Percentiles rank a stretch among this genome's conserved stretches.
phyloP scores from a whole-genome alignment of 2,888 invertebrate genomes.

The Watsonalla cultraria region DNA sequence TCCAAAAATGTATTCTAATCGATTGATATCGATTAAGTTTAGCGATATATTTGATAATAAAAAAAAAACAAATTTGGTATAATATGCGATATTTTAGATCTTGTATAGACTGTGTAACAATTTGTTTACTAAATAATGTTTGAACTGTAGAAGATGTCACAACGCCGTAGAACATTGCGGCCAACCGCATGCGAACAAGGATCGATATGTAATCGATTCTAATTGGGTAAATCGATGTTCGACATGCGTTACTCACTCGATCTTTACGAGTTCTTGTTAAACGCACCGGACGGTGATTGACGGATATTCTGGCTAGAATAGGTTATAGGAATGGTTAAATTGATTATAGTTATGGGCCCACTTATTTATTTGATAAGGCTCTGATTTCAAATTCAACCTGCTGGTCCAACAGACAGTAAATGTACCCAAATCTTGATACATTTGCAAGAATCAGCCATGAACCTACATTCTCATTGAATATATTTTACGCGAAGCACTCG shows the following conservation, averaged over 20 bases:
- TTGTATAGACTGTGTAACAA: slow-evolving; percentile 20
- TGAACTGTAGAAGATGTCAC: slow-evolving; percentile 54
- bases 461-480: too few species aligned
- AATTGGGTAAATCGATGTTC: slow-evolving; percentile 60
- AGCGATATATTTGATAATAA: too few species aligned
- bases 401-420: too few species aligned
- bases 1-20: too few species aligned
- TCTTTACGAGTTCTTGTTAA: slow-evolving; percentile 49
- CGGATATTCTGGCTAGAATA: slow-evolving; percentile 31
- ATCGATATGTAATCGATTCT: slow-evolving; percentile 48
- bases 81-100: too few species aligned
- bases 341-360: not conserved
- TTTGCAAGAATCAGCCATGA: too few species aligned
- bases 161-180: slow-evolving; percentile 31
- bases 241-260: slow-evolving; percentile 46
- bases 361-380: not conserved
- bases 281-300: slow-evolving; percentile 36
- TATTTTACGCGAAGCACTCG: too few species aligned
- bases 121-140: slow-evolving; percentile 20
- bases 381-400: slow-evolving; percentile 4
- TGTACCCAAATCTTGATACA: too few species aligned
- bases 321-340: slow-evolving; percentile 25
- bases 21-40: too few species aligned
- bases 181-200: slow-evolving; percentile 26
- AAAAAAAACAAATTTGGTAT: too few species aligned